Evolutionary conservation across 92 coral and sea anemone genomes (phyloP).

Genomic region (Actinernus sp.): DNA sequence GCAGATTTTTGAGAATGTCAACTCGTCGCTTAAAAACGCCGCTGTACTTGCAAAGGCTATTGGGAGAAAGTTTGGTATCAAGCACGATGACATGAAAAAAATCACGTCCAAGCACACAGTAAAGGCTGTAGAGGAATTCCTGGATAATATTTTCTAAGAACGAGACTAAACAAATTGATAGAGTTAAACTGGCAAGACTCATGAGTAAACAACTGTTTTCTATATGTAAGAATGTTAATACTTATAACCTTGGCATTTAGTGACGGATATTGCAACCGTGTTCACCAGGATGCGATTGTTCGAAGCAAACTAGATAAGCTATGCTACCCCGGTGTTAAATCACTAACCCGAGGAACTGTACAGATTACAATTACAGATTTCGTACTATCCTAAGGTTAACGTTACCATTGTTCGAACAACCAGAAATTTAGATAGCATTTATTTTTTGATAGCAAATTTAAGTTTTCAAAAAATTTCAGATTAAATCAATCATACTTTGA

Average conservation of each 20-base stretch:
- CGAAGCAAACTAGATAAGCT: no score
- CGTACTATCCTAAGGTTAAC: no score
- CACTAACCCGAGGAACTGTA: no score
- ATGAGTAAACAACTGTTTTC: background rate
- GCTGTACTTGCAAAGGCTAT: constrained; percentile 78
- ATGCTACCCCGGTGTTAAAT: no score
- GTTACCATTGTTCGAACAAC: no score
- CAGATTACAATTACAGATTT: no score
- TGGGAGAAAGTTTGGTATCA: constrained; percentile 85
- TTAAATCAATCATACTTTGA: no score
- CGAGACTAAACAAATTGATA: background rate
- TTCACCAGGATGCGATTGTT: no score
- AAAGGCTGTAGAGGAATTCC: constrained; percentile 77
- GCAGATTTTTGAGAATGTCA: constrained; percentile 73
- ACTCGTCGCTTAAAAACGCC: constrained; percentile 80
- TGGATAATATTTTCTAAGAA: constrained; percentile 62
- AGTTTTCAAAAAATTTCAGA: no score
- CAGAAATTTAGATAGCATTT: no score
- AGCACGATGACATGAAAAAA: constrained; percentile 57
- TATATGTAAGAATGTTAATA: background rate
- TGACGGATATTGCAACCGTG: no score
- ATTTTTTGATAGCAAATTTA: no score
- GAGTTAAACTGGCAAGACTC: background rate
- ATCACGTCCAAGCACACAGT: constrained; percentile 79
- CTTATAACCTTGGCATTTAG: background rate